Evolutionary conservation across 2,888 invertebrate genomes (phyloP).

Genomic region (Anarsia innoxiella): DNA sequence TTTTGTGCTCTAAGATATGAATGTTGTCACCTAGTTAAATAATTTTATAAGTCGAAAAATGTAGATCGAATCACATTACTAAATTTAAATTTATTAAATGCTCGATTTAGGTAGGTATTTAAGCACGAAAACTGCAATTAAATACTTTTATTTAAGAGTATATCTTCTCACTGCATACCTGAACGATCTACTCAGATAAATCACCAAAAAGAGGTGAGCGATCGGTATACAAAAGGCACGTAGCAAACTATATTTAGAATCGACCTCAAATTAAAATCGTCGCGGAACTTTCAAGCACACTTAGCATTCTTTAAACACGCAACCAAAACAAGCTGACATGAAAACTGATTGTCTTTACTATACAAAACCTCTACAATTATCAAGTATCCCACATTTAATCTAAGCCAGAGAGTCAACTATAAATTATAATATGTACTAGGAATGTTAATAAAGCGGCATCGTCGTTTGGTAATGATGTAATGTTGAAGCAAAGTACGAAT

Average conservation of each 20-base stretch:
- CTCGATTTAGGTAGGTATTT: too few species aligned
- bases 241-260: slow-evolving; percentile 22
- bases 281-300: slow-evolving; percentile 18
- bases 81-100: too few species aligned
- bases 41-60: too few species aligned
- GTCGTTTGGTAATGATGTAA: slow-evolving; percentile 66
- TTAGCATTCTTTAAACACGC: slow-evolving; percentile 10
- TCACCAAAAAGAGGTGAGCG: too few species aligned
- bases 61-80: too few species aligned
- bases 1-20: too few species aligned
- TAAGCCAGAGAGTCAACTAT: slow-evolving; percentile 41
- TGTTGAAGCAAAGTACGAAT: slow-evolving; percentile 66
- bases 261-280: slow-evolving; percentile 21
- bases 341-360: slow-evolving; percentile 23
- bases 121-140: too few species aligned
- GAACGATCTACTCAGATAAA: too few species aligned
- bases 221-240: too few species aligned
- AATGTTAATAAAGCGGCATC: slow-evolving; percentile 63
- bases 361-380: slow-evolving; percentile 14
- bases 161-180: too few species aligned
- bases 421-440: slow-evolving; percentile 56
- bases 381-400: slow-evolving; percentile 42
- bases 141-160: too few species aligned
- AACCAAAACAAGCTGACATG: slow-evolving; percentile 24
- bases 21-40: too few species aligned